These are phyloP conservation scores for Teleopsis dalmanni DNA, from an alignment of 1,140 invertebrate genomes.

Conservation along the genomic window DNA sequence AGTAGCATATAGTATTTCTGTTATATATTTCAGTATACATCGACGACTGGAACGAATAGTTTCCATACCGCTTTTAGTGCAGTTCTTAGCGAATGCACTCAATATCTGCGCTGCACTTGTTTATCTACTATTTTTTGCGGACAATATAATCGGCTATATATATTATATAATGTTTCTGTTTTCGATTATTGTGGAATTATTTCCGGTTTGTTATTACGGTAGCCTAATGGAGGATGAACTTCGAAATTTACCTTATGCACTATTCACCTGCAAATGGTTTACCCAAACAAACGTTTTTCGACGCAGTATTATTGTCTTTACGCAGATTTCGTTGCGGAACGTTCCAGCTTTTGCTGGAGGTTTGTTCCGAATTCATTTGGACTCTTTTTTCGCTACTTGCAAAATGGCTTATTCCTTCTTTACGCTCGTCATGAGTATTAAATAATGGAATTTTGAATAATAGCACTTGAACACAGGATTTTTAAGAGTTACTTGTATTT, in stretches of 20 bases:
- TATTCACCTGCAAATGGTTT: slow-evolving; percentile 31
- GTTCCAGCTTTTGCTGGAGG: slow-evolving; percentile 22
- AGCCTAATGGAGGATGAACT: slow-evolving; percentile 22
- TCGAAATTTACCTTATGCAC: slow-evolving; percentile 20
- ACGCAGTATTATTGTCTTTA: slow-evolving; percentile 21
- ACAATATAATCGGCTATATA: slow-evolving; percentile 13
- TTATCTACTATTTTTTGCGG: slow-evolving; percentile 24
- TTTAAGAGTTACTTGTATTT: too few relatives aligned
- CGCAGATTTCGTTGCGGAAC: slow-evolving; percentile 18
- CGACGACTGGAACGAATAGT: slow-evolving; percentile 9
- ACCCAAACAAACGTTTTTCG: slow-evolving; percentile 12
- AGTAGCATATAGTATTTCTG: too few relatives aligned
- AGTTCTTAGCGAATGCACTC: slow-evolving; percentile 18
- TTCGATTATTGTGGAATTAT: slow-evolving; percentile 24
- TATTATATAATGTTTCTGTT: slow-evolving; percentile 21
- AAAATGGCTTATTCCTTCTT: slow-evolving; percentile 37
- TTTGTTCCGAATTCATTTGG: slow-evolving; percentile 23
- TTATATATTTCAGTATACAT: slow-evolving; percentile 15
- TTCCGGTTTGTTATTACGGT: slow-evolving; percentile 31
- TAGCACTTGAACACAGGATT: too few relatives aligned
- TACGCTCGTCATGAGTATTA: slow-evolving; percentile 14
- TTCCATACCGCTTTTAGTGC: slow-evolving; percentile 14
- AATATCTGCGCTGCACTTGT: slow-evolving; percentile 24
- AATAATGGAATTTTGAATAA: too few relatives aligned
- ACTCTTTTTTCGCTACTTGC: slow-evolving; percentile 27